Evolutionary conservation across 2,113 vertebrate species (phyloP), one percentile per base, ranked within the genome.

Genomic region (Picathartes gymnocephalus): DNA sequence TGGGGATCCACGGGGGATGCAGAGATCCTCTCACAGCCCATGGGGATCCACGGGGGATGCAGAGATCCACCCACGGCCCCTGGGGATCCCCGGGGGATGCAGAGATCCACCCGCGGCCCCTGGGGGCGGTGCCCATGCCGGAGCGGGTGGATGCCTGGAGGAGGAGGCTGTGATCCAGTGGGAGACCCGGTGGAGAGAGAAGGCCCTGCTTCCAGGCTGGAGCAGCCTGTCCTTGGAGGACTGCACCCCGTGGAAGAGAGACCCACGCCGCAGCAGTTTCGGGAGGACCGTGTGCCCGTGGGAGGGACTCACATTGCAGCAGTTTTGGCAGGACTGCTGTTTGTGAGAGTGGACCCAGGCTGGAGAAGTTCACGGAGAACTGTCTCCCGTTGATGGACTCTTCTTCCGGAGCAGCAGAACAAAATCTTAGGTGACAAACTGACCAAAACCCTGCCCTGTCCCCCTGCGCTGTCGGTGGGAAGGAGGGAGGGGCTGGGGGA

Each of bases 101-200:
- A 33, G 40, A n/a, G 42, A 65, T 65, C 31, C 42, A 45, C 22
- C 31, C 7, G 3, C 30, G 44, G 40, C 23, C 45, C 13, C 0
- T 69, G 25, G 66, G 14, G 27, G 9, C 33, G 44, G 27, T 45
- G 15, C 72, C 16, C 56, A 21, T 11, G 7, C 21, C 2, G 7
- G 35, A 33, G 56, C 1, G 1, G 10, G 27, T 9, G 27, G 42
- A 20, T 47, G 5, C n/a, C 35, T 48, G 56, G n/a, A 24, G 28
- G n/a, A 24, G 28, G 10, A 39, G 16, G 21, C n/a, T 60, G 9
- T 48, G n/a, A 24, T 48, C 44, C 56, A 24, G 56, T 60, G 27
- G 15, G 4, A 45, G n/a, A 19, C 8, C 3, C 1, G 0, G n/a
- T 6, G 8, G 25, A 23, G 42, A 19, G 27, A 60, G 27, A 9